These are phyloP conservation scores for Lamproptera curius DNA, from an alignment of 2,888 invertebrate species.

Conservation along the genomic window DNA sequence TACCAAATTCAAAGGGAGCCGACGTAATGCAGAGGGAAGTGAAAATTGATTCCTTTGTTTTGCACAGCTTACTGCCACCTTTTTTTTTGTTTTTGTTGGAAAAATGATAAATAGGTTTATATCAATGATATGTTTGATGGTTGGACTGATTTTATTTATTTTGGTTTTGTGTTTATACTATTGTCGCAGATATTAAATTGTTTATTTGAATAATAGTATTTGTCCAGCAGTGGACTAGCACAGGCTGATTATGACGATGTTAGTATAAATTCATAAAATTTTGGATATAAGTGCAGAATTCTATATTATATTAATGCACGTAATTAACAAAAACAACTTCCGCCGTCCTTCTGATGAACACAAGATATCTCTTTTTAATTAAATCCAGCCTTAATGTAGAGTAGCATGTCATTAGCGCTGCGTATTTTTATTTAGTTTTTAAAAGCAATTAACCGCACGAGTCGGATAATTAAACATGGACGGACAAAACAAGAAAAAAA, in stretches of 20 bases:
- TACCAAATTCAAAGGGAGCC: not conserved
- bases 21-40: not conserved
- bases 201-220: no score
- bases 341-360: slow-evolving; percentile 6
- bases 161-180: no score
- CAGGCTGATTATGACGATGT: no score
- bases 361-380: slow-evolving; percentile 13
- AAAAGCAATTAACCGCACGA: slow-evolving; percentile 4
- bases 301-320: no score
- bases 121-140: no score
- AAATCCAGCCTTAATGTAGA: slow-evolving; percentile 5
- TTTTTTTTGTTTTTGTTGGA: no score
- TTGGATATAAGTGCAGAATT: no score
- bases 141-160: no score
- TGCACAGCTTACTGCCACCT: not conserved
- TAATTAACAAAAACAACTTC: no score
- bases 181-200: no score
- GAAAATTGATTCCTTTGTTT: not conserved
- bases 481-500: not conserved
- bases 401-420: slow-evolving; percentile 2
- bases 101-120: not conserved
- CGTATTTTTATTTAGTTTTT: slow-evolving; percentile 2
- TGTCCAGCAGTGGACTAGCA: no score
- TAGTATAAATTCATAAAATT: no score
- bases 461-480: not conserved